phyloP scores from a whole-genome alignment of 2,113 vertebrate species.

The Tragulus kanchil region DNA sequence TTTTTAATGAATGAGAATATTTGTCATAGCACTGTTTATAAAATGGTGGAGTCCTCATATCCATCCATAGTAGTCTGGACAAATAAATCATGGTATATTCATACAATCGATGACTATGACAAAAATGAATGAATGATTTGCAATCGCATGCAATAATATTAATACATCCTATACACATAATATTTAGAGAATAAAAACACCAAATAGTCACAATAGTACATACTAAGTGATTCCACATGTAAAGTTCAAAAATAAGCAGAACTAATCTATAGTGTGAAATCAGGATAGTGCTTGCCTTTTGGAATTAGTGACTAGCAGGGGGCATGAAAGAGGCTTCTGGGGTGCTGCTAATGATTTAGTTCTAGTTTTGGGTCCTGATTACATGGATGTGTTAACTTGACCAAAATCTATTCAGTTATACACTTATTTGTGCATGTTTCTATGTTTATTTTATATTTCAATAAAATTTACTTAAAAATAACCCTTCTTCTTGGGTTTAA shows the following conservation, averaged over 20 bases:
- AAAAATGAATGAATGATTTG: slow-evolving; percentile 6
- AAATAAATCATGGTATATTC: neutral
- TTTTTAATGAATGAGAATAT: neutral
- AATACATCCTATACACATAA: neutral
- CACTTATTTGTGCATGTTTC: neutral
- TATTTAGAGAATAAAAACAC: neutral
- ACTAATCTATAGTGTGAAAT: neutral
- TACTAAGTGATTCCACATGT: neutral
- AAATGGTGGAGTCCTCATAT: neutral
- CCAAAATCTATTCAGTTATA: slow-evolving; percentile 32
- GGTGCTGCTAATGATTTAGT: neutral
- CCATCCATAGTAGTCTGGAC: neutral
- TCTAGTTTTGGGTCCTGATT: neutral
- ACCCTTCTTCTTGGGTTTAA: slow-evolving; percentile 27
- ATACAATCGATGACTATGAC: neutral
- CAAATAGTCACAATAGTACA: neutral
- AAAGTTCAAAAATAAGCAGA: slow-evolving; percentile 26
- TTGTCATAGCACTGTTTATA: neutral
- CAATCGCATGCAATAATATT: neutral
- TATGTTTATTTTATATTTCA: slow-evolving; percentile 54
- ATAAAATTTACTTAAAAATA: slow-evolving; percentile 53
- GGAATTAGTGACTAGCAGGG: neutral
- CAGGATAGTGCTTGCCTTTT: neutral
- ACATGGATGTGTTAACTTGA: slow-evolving; percentile 2
- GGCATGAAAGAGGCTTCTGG: neutral